Percentiles rank a stretch among this genome's conserved stretches.
Evolutionary conservation across 2,888 invertebrate species (phyloP).

Genomic region (Fabriciana adippe): DNA sequence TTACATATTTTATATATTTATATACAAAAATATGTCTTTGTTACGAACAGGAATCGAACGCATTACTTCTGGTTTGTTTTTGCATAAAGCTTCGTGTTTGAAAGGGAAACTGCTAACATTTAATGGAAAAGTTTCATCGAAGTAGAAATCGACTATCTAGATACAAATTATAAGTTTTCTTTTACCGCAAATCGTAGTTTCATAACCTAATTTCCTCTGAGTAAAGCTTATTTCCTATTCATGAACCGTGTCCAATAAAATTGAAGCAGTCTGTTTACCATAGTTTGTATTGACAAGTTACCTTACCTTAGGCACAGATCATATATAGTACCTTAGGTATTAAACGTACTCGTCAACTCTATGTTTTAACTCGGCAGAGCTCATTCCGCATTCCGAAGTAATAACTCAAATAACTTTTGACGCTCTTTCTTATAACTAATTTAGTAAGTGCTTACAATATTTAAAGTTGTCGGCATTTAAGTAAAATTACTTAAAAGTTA

Average conservation of each 20-base stretch:
- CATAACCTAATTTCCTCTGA: conserved; percentile 54
- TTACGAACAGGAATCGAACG: too few relatives aligned
- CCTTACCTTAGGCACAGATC: conserved; percentile 34
- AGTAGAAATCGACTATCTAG: background rate
- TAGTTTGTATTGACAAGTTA: conserved; percentile 59
- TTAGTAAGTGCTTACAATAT: too few relatives aligned
- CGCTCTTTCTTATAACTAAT: too few relatives aligned
- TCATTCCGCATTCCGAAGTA: background rate
- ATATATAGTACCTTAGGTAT: conserved; percentile 7
- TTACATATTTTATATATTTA: too few relatives aligned
- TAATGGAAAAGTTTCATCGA: background rate
- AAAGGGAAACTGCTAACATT: background rate
- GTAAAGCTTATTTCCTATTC: conserved; percentile 54
- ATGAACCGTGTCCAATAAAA: conserved; percentile 62
- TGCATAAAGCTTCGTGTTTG: too few relatives aligned
- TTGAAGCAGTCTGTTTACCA: conserved; percentile 59
- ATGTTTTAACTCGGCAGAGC: background rate
- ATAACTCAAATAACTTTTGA: background rate
- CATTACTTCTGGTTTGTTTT: too few relatives aligned
- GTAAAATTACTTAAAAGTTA: too few relatives aligned
- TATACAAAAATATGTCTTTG: too few relatives aligned
- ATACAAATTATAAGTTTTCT: conserved; percentile 25
- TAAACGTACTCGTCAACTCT: conserved; percentile 11
- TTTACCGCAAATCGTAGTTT: conserved; percentile 26
- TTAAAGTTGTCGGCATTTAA: too few relatives aligned